A percentile compares a stretch with the other conserved stretches of the same genome.
Evolutionary conservation across 2,888 invertebrate species (phyloP).

Genomic region (Eilema griseolum): DNA sequence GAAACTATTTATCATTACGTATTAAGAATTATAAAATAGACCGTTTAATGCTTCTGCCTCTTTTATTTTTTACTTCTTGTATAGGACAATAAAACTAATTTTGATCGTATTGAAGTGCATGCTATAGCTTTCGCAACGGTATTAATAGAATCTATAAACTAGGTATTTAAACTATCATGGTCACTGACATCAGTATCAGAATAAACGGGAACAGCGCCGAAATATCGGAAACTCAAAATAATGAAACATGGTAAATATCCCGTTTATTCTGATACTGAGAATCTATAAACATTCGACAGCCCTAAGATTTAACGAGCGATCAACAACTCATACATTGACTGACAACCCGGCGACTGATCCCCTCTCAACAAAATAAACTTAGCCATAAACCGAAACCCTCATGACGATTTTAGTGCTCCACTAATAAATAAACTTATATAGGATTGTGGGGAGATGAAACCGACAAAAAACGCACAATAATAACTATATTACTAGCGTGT

Average conservation of each 20-base stretch:
- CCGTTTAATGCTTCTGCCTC: not conserved
- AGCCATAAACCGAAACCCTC: constrained; percentile 79
- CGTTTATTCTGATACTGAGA: no score
- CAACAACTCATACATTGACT: constrained; percentile 74
- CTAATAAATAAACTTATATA: constrained; percentile 83
- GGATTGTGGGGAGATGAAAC: constrained; percentile 69
- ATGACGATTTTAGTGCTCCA: constrained; percentile 75
- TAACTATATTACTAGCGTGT: constrained; percentile 75
- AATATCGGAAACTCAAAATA: no score
- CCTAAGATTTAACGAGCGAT: constrained; percentile 58
- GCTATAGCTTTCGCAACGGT: not conserved
- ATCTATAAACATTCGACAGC: constrained; percentile 58
- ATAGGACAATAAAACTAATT: not conserved
- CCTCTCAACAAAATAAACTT: constrained; percentile 74
- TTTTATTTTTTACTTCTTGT: not conserved
- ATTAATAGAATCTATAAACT: constrained; percentile 37
- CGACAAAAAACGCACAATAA: constrained; percentile 67
- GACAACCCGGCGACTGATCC: constrained; percentile 69
- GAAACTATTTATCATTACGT: not conserved
- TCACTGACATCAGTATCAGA: no score
- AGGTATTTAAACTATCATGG: no score
- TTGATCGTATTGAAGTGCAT: not conserved
- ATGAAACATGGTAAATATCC: no score
- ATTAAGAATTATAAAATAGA: not conserved
- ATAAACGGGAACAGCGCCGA: no score